Evolutionary conservation across 2,797 vertebrate genomes (phyloP).

Genomic region (Poecile montanus): DNA sequence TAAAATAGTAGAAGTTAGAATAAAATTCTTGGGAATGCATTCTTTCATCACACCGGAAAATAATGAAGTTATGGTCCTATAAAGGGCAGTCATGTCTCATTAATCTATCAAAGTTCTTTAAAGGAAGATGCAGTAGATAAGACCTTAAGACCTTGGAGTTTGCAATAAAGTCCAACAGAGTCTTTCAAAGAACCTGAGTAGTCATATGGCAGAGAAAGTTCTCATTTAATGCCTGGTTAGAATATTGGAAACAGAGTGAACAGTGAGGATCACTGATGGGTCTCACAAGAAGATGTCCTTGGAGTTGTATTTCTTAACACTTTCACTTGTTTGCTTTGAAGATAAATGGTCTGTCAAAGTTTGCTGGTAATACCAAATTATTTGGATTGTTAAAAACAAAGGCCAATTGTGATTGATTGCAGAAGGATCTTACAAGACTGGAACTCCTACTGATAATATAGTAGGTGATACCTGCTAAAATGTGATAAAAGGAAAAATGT

Average conservation of each 20-base stretch:
- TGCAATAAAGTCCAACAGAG: background rate
- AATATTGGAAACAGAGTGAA: background rate
- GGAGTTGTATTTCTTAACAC: background rate
- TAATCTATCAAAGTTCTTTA: background rate
- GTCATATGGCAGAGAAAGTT: background rate
- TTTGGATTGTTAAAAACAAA: conserved; percentile 21
- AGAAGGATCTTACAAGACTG: conserved; percentile 21
- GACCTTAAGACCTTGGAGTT: background rate
- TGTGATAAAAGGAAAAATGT: background rate
- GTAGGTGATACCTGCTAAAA: background rate
- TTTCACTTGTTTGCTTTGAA: background rate
- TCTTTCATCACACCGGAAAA: background rate
- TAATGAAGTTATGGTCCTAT: background rate
- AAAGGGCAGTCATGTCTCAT: background rate
- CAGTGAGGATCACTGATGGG: background rate
- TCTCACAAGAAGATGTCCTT: background rate
- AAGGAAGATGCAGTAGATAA: background rate
- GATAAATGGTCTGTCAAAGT: background rate
- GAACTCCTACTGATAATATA: background rate
- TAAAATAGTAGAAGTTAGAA: background rate
- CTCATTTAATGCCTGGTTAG: background rate
- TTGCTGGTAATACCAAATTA: background rate
- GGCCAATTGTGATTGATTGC: conserved; percentile 2
- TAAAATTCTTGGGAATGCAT: background rate
- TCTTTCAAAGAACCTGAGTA: background rate